These are phyloP conservation scores for Manacus vitellinus DNA, from an alignment of 2,113 vertebrate genomes.

Conservation along the genomic window DNA sequence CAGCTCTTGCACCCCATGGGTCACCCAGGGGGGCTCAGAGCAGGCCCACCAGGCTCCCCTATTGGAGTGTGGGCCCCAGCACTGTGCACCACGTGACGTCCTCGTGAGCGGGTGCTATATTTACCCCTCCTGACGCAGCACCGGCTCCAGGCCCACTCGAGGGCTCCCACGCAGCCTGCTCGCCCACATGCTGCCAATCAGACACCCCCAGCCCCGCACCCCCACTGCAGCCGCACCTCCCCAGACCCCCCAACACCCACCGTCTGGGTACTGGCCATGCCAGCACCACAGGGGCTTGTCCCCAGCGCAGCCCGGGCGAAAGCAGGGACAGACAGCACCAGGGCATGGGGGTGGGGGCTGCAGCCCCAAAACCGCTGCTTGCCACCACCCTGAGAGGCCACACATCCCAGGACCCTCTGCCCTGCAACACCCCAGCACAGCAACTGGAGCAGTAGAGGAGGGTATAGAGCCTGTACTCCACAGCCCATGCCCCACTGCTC, in stretches of 20 bases:
- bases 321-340: neutral
- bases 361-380: neutral
- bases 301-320: rapidly evolving
- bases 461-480: neutral
- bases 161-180: slow-evolving; percentile 25
- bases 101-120: slow-evolving; percentile 27
- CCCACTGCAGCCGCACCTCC: neutral
- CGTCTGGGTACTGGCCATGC: rapidly evolving
- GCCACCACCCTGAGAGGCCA: rapidly evolving
- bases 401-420: neutral
- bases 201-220: neutral
- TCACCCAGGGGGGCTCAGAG: neutral
- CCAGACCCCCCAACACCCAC: neutral
- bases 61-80: rapidly evolving
- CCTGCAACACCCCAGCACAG: neutral
- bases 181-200: neutral
- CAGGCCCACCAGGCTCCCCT: neutral
- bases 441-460: neutral
- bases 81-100: neutral
- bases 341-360: rapidly evolving
- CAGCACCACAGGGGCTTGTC: neutral
- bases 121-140: slow-evolving; percentile 46
- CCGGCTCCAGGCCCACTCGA: neutral
- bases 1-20: rapidly evolving
- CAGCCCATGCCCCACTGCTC: neutral